These are phyloP conservation scores for Sinhomidia bicolor DNA, from an alignment of 2,888 invertebrate species.

Conservation along the genomic window DNA sequence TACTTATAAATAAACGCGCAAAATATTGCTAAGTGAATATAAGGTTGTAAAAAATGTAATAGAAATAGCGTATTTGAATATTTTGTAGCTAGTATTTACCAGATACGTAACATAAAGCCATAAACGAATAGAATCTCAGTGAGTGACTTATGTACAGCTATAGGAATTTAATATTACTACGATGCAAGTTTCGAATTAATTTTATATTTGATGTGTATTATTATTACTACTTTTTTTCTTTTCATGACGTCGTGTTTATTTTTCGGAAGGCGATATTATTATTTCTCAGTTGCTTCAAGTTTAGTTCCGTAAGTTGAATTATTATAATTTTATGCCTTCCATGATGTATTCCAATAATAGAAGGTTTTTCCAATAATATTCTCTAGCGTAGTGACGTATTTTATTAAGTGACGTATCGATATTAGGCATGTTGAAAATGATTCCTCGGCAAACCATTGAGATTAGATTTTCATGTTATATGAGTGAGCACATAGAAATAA, in stretches of 20 bases:
- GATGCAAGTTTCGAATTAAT: constrained; percentile 31
- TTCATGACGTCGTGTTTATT: constrained; percentile 9
- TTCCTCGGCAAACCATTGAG: not conserved
- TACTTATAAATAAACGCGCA: too few relatives aligned
- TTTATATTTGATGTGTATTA: constrained; percentile 4
- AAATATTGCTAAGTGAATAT: not conserved
- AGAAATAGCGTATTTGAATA: too few relatives aligned
- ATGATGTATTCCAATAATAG: not conserved
- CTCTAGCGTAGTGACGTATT: not conserved
- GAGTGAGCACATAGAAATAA: not conserved
- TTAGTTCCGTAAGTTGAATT: not conserved
- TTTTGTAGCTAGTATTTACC: constrained; percentile 41
- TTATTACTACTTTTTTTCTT: constrained; percentile 1
- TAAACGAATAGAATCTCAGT: constrained; percentile 70
- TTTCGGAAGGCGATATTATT: constrained; percentile 12
- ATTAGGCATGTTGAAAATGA: too few relatives aligned
- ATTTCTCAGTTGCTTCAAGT: not conserved
- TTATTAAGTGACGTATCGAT: not conserved
- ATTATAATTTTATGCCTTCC: not conserved
- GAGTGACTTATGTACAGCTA: constrained; percentile 58
- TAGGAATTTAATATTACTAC: not conserved
- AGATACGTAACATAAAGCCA: constrained; percentile 55
- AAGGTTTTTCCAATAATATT: not conserved
- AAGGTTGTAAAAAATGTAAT: too few relatives aligned
- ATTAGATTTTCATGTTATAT: constrained; percentile 1